A percentile compares a stretch with the other conserved stretches of the same genome.
These are phyloP conservation scores for Crematogaster levior DNA, from an alignment of 2,888 invertebrate genomes.

Conservation along the genomic window DNA sequence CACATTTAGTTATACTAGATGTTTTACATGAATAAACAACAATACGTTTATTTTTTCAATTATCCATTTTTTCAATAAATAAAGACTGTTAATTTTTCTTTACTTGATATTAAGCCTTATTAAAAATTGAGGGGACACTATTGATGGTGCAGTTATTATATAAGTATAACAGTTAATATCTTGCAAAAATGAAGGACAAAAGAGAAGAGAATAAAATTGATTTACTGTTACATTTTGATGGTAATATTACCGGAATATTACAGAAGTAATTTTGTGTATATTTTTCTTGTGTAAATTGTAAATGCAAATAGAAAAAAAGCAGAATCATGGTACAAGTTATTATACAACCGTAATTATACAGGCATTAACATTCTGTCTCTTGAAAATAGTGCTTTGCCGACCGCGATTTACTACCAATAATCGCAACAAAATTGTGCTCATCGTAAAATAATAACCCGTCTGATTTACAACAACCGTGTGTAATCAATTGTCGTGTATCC, in stretches of 20 bases:
- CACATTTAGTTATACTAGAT: not conserved
- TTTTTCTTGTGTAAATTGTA: constrained; percentile 12
- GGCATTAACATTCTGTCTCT: constrained; percentile 45
- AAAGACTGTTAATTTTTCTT: not conserved
- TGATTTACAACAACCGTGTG: constrained; percentile 38
- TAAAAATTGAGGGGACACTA: not conserved
- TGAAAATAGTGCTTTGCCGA: constrained; percentile 6
- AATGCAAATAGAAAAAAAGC: constrained; percentile 31
- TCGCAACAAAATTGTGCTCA: constrained; percentile 48
- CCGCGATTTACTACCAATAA: constrained; percentile 45
- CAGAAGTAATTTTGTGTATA: not conserved
- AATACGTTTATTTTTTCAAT: not conserved
- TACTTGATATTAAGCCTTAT: not conserved
- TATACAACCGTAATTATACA: constrained; percentile 43
- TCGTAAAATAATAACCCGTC: constrained; percentile 42
- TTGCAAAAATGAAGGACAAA: not conserved
- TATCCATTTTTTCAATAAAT: not conserved
- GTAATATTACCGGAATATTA: constrained; percentile 13
- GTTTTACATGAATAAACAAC: constrained; percentile 5
- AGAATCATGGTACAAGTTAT: constrained; percentile 31
- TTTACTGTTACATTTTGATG: constrained; percentile 20
- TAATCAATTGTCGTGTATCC: constrained; percentile 32
- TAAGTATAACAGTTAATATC: constrained; percentile 3
- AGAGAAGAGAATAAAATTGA: constrained; percentile 37
- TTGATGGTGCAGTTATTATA: not conserved